A percentile compares a stretch with the other conserved stretches of the same genome.
These are phyloP conservation scores for Gallinago solitaria DNA, from an alignment of 2,797 vertebrate genomes.

Conservation along the genomic window DNA sequence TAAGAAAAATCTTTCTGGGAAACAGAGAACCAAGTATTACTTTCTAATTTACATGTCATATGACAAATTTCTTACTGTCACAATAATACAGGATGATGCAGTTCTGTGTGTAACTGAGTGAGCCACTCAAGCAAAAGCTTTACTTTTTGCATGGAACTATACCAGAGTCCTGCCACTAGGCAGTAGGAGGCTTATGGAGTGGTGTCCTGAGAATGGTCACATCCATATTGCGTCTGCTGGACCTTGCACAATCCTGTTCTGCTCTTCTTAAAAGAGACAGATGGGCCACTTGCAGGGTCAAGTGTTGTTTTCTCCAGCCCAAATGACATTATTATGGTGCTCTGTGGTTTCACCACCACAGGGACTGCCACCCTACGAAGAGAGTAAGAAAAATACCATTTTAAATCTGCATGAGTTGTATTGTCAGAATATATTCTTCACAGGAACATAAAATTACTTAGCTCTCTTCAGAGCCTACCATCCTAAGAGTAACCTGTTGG, in stretches of 20 bases:
- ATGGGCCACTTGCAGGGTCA: neutral
- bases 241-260: neutral
- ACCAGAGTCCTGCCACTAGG: neutral
- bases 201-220: neutral
- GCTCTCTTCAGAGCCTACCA: neutral
- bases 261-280: neutral
- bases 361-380: neutral
- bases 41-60: neutral
- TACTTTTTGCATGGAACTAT: neutral
- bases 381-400: neutral
- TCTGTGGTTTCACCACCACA: neutral
- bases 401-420: neutral
- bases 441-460: neutral
- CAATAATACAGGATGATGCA: neutral
- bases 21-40: fast-evolving
- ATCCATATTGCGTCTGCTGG: fast-evolving
- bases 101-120: neutral
- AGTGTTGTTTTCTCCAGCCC: neutral
- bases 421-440: neutral
- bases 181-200: neutral
- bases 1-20: neutral
- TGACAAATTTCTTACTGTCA: neutral
- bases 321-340: neutral
- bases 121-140: neutral
- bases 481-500: neutral